Percentiles rank a stretch among this genome's conserved stretches.
phyloP scores from a whole-genome alignment of 1,140 invertebrate genomes.

The Meloidogyne chitwoodi region DNA sequence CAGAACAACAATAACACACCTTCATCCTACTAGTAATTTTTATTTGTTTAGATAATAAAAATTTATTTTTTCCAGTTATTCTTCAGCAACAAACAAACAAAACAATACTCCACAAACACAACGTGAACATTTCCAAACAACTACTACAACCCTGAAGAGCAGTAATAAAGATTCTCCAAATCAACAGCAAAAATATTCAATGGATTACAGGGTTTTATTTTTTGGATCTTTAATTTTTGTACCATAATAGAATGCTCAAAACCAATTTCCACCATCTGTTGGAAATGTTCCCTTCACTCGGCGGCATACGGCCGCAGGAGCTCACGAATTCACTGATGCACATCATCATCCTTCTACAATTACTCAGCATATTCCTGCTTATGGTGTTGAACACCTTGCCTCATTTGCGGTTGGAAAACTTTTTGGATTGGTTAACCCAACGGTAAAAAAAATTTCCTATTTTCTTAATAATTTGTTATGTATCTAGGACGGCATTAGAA shows the following conservation, averaged over 20 bases:
- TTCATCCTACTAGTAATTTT: background rate
- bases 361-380: constrained; percentile 62
- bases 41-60: background rate
- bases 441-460: background rate
- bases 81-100: background rate
- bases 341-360: background rate
- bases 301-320: background rate
- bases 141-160: background rate
- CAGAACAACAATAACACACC: background rate
- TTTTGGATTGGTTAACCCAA: background rate
- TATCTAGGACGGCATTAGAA: constrained; percentile 80
- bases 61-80: background rate
- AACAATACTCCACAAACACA: background rate
- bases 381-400: constrained; percentile 90
- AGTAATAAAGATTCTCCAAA: background rate
- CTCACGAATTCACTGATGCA: background rate
- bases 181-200: constrained; percentile 1
- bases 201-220: background rate
- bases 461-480: constrained; percentile 60
- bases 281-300: background rate
- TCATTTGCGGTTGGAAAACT: constrained; percentile 77
- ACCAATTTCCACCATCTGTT: background rate
- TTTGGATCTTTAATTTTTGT: background rate
- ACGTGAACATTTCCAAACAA: background rate
- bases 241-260: background rate